Evolutionary conservation across 2,797 vertebrate genomes (phyloP), one percentile per base, ranked within the genome.

Genomic region (Bradypodion ventrale): DNA sequence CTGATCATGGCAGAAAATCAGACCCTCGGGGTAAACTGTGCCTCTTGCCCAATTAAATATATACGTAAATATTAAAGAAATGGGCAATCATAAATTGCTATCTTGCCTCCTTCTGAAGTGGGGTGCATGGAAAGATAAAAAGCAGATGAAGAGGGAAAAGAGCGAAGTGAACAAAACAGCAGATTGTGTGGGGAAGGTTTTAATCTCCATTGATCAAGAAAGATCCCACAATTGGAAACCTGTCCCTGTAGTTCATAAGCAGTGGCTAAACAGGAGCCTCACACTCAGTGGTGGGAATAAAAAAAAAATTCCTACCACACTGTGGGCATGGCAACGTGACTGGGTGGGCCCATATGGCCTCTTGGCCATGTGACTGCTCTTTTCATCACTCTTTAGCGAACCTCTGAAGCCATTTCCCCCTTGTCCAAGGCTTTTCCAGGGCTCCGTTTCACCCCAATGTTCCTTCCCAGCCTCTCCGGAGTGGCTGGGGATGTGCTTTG

Each of bases 1-100:
- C 96, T 94, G 94, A 92, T 96, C 94, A 95, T 89, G 86, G 91
- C 85, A 85, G 83, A 80, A 94, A 94, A 94, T 56, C 77, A 92
- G 91, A 82, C 91, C 91, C 88, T 82, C 74, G 70, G 87, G 93
- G 94, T 86, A 91, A 92, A 89, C 89, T 63, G 46, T 89, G 80
- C 81, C 89, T 90, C 92, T 93, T 92, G 16, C 1, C 68, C 94
- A 90, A 94, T 93, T 96, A 68, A 76, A 12, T 1, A 21, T 7
- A 63, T 9, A 21, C 7, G 29, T 27, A 63, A 1, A 66, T n/a
- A 66, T 13, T 32, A 4, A 66, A 66, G 3, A 66, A 12, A 66
- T 19, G 16, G 37, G 60, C 9, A 7, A 94, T 92, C 85, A 86
- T 89, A 85, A 68, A 75, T 76, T 92, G 90, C 87, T 80, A 86